Evolutionary conservation across 2,888 invertebrate species (phyloP).

Genomic region (Agriotes lineatus): DNA sequence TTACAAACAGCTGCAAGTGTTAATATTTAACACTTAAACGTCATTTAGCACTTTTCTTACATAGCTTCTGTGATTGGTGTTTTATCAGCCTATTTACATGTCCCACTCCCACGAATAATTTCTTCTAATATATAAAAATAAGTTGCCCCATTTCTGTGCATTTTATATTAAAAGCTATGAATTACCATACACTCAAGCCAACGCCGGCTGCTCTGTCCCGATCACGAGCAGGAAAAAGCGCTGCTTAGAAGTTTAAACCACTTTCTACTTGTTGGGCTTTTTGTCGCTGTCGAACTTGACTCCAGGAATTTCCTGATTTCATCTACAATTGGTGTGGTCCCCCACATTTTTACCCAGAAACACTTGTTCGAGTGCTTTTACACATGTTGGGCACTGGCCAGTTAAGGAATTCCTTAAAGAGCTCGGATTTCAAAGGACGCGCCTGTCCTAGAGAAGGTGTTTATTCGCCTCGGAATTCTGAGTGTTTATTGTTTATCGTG

Average conservation of each 20-base stretch:
- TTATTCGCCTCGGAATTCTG: neutral
- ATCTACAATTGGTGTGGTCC: conserved; percentile 34
- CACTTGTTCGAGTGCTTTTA: conserved; percentile 29
- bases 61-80: too few relatives aligned
- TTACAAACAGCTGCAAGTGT: too few relatives aligned
- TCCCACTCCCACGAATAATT: too few relatives aligned
- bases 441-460: neutral
- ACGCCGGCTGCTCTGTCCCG: too few relatives aligned
- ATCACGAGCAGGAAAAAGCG: conserved; percentile 9
- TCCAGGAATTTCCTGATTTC: conserved; percentile 33
- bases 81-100: too few relatives aligned
- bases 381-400: conserved; percentile 24
- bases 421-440: conserved; percentile 26
- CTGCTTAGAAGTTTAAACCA: conserved; percentile 23
- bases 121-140: too few relatives aligned
- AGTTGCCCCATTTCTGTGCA: too few relatives aligned
- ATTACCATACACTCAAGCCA: conserved; percentile 33
- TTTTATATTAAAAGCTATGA: too few relatives aligned
- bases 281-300: conserved; percentile 28
- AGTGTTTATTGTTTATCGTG: too few relatives aligned
- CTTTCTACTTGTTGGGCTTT: conserved; percentile 32
- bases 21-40: too few relatives aligned
- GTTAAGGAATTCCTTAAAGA: conserved; percentile 11
- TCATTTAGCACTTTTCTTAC: too few relatives aligned
- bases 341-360: conserved; percentile 31